Percentiles rank a stretch among this genome's conserved stretches.
These are phyloP conservation scores for Syngnathus rostellatus DNA, from an alignment of 2,797 vertebrate species.

Conservation along the genomic window DNA sequence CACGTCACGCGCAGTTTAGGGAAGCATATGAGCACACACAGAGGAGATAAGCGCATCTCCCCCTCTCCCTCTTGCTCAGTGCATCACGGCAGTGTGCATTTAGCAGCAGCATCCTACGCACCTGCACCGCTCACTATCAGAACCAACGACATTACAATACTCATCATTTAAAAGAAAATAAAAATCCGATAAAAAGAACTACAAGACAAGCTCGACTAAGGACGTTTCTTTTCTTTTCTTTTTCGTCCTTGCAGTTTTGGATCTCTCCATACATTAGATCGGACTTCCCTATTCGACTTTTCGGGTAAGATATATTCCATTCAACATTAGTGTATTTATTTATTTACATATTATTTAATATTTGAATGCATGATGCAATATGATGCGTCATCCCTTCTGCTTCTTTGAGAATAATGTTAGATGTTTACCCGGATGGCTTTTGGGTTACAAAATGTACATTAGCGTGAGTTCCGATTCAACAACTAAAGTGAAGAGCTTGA, in stretches of 20 bases:
- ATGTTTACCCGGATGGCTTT: background rate
- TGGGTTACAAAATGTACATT: no score
- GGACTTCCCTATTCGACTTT: slow-evolving; percentile 49
- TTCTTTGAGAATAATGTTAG: background rate
- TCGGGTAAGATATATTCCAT: slow-evolving; percentile 46
- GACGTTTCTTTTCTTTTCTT: slow-evolving; percentile 11
- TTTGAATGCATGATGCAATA: slow-evolving; percentile 15
- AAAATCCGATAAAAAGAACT: background rate
- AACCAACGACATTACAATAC: slow-evolving; percentile 25
- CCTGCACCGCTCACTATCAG: slow-evolving; percentile 25
- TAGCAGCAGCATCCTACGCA: slow-evolving; percentile 44
- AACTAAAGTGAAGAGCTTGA: background rate
- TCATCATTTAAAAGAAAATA: background rate
- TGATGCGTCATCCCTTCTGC: slow-evolving; percentile 23
- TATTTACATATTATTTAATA: background rate
- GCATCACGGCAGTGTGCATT: slow-evolving; percentile 36
- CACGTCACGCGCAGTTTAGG: background rate
- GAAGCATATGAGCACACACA: background rate
- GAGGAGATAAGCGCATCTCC: slow-evolving; percentile 1
- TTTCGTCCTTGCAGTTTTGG: slow-evolving; percentile 23
- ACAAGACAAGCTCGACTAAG: slow-evolving; percentile 11
- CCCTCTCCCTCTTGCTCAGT: slow-evolving; percentile 27
- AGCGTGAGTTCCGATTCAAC: background rate
- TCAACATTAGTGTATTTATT: background rate
- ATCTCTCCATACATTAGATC: slow-evolving; percentile 36